Percentiles rank a stretch among this genome's conserved stretches.
These are phyloP conservation scores for Corbicula japonica DNA, from an alignment of 2,888 invertebrate species.

Conservation along the genomic window DNA sequence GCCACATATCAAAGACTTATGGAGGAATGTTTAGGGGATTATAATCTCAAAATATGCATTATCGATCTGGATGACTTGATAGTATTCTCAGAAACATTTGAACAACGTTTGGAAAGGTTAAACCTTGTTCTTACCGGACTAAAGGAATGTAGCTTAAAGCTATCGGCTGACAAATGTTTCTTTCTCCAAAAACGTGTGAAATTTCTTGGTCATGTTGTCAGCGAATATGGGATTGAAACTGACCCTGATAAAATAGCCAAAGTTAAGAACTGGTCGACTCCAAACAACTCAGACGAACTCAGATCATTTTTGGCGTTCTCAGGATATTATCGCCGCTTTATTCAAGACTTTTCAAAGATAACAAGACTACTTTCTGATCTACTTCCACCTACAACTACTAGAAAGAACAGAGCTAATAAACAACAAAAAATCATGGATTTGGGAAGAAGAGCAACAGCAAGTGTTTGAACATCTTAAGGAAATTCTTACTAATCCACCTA, in stretches of 20 bases:
- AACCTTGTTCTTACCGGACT: neutral
- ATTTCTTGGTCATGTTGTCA: slow-evolving; percentile 45
- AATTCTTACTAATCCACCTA: slow-evolving; percentile 23
- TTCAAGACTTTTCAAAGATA: slow-evolving; percentile 47
- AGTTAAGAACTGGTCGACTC: slow-evolving; percentile 34
- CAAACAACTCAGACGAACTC: slow-evolving; percentile 3
- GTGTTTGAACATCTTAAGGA: slow-evolving; percentile 25
- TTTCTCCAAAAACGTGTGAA: neutral
- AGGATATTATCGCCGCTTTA: slow-evolving; percentile 46
- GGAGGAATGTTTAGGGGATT: no score
- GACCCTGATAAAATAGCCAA: slow-evolving; percentile 22
- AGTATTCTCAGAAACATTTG: no score
- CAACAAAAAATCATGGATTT: slow-evolving; percentile 15
- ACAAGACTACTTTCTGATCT: slow-evolving; percentile 49
- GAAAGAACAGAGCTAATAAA: slow-evolving; percentile 19
- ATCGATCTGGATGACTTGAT: no score
- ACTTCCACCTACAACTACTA: slow-evolving; percentile 23
- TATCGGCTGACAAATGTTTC: no score
- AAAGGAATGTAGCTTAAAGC: no score
- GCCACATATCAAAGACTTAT: no score
- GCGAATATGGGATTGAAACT: slow-evolving; percentile 22
- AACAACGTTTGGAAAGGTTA: no score
- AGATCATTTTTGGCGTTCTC: slow-evolving; percentile 13
- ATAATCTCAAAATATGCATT: no score
- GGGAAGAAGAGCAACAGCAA: slow-evolving; percentile 19